Conservation (phyloP, 1,140 invertebrate species). For the Achroia grisella region DNA sequence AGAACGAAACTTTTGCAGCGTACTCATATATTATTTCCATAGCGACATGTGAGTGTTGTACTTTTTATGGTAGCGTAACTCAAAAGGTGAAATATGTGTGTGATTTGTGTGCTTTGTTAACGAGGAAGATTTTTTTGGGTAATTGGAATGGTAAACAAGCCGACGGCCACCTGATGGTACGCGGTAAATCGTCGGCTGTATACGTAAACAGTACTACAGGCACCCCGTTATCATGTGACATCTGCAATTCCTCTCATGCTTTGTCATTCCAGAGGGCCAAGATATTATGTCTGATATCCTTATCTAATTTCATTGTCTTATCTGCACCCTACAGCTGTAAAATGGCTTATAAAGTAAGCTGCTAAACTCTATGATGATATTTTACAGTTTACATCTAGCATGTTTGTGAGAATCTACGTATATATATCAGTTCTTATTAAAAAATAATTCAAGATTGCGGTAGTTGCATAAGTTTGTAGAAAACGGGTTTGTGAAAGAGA, state of each 20-base stretch:
- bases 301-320: too few species aligned
- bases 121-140: too few species aligned
- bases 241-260: too few species aligned
- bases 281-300: too few species aligned
- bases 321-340: too few species aligned
- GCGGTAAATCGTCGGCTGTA: not conserved
- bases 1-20: constrained; percentile 42
- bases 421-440: not conserved
- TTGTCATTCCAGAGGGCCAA: too few species aligned
- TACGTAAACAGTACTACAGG: too few species aligned
- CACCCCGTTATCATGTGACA: too few species aligned
- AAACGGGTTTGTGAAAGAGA: not conserved
- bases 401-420: not conserved
- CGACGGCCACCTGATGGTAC: too few species aligned
- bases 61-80: constrained; percentile 3
- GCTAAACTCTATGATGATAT: too few species aligned
- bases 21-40: constrained; percentile 42
- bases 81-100: not conserved
- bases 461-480: not conserved
- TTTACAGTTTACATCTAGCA: not conserved
- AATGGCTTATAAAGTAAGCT: too few species aligned
- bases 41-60: constrained; percentile 38
- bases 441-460: not conserved
- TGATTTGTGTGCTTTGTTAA: not conserved
- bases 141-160: too few species aligned